phyloP scores from a whole-genome alignment of 92 coral and sea anemone genomes.

The Virgularia gustaviana region DNA sequence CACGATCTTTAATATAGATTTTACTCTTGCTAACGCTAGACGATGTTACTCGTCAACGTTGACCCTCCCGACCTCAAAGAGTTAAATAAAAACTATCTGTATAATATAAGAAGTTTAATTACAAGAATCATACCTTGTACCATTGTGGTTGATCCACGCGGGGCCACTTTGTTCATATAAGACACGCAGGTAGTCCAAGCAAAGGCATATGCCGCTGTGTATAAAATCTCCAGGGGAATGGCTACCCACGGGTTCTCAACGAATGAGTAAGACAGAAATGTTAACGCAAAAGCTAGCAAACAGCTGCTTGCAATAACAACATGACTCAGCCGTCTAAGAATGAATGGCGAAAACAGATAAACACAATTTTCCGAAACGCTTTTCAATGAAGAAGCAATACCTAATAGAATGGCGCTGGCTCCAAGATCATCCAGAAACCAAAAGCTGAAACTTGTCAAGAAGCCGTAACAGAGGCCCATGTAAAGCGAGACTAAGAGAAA shows the following conservation, averaged over 20 bases:
- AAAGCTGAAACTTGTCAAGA: slow-evolving; percentile 60
- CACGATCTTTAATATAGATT: too few relatives aligned
- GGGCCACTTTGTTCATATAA: slow-evolving; percentile 33
- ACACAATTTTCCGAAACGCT: slow-evolving; percentile 50
- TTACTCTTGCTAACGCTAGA: too few relatives aligned
- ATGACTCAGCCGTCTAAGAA: slow-evolving; percentile 56
- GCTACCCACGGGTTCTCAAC: slow-evolving; percentile 52
- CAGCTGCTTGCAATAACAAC: slow-evolving; percentile 44
- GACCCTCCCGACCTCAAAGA: too few relatives aligned
- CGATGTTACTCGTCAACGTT: background rate
- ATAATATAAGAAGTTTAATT: background rate
- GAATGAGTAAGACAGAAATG: slow-evolving; percentile 53
- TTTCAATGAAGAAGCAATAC: slow-evolving; percentile 58
- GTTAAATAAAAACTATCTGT: too few relatives aligned
- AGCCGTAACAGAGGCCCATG: slow-evolving; percentile 52
- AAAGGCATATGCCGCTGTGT: slow-evolving; percentile 58
- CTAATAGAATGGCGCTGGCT: slow-evolving; percentile 55
- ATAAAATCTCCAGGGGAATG: slow-evolving; percentile 54
- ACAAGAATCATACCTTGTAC: slow-evolving; percentile 56
- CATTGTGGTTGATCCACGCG: slow-evolving; percentile 42
- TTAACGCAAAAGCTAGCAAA: slow-evolving; percentile 47
- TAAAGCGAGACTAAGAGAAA: slow-evolving; percentile 51
- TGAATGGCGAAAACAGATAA: slow-evolving; percentile 48
- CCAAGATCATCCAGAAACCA: slow-evolving; percentile 74
- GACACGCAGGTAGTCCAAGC: slow-evolving; percentile 66